A percentile compares a stretch with the other conserved stretches of the same genome.
phyloP scores from a whole-genome alignment of 1,140 invertebrate species.

The Drosophila aff. region DNA sequence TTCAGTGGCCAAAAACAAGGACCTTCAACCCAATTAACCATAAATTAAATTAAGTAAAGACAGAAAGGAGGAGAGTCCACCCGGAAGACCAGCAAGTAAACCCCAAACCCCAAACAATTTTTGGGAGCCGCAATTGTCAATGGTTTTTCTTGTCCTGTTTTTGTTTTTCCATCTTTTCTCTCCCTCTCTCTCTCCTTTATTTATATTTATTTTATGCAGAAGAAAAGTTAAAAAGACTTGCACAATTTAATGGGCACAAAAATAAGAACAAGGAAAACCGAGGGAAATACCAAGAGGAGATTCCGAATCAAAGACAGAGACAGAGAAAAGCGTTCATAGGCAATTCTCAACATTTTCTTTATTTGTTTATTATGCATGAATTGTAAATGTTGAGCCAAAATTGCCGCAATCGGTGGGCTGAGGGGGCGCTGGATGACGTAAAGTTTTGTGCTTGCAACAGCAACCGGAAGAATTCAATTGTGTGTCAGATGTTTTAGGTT shows the following conservation, averaged over 20 bases:
- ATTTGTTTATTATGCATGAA: constrained; percentile 82
- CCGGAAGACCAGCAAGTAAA: constrained; percentile 21
- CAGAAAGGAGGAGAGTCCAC: constrained; percentile 16
- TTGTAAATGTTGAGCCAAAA: constrained; percentile 67
- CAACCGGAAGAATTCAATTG: constrained; percentile 81
- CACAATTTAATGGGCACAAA: constrained; percentile 62
- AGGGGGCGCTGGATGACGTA: constrained; percentile 39
- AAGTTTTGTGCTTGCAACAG: constrained; percentile 62
- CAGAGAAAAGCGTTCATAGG: constrained; percentile 42
- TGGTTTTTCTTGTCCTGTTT: constrained; percentile 22
- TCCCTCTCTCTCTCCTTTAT: constrained; percentile 38
- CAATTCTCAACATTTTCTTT: constrained; percentile 64
- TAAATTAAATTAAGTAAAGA: constrained; percentile 77
- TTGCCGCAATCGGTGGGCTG: constrained; percentile 1
- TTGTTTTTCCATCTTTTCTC: constrained; percentile 24
- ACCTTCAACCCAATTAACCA: constrained; percentile 65
- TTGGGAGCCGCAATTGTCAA: constrained; percentile 57
- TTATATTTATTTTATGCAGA: constrained; percentile 81
- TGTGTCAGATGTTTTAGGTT: constrained; percentile 58
- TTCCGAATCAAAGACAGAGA: constrained; percentile 27
- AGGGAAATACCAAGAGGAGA: constrained; percentile 9
- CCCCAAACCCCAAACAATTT: constrained; percentile 35
- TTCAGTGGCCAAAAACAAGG: constrained; percentile 61
- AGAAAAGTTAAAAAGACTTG: constrained; percentile 62
- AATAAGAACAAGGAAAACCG: constrained; percentile 1